Evolutionary conservation across 2,888 invertebrate genomes (phyloP).

Genomic region (Rambutsinella grinnellia): DNA sequence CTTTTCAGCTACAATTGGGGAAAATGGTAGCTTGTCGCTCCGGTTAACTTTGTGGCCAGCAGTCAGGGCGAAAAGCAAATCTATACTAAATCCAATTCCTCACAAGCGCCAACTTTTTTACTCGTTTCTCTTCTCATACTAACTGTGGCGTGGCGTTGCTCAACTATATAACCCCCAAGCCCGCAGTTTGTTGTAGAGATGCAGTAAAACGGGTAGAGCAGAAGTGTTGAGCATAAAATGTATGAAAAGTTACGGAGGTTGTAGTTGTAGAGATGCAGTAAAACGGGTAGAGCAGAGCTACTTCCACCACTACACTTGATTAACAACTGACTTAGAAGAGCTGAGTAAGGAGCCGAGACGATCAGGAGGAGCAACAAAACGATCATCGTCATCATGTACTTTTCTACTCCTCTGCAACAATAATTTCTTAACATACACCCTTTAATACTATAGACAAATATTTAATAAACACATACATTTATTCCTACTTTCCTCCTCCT

Average conservation of each 20-base stretch:
- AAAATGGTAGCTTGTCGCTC: no score
- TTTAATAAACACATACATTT: conserved; percentile 47
- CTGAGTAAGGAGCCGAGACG: conserved; percentile 5
- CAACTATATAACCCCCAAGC: no score
- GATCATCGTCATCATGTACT: background rate
- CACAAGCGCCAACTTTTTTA: background rate
- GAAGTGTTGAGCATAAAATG: no score
- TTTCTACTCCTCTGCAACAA: background rate
- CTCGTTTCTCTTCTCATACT: background rate
- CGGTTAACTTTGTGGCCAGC: background rate
- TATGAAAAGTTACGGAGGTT: no score
- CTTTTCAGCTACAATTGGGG: no score
- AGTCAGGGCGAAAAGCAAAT: conserved; percentile 41
- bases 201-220: no score
- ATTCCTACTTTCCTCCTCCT: conserved; percentile 11
- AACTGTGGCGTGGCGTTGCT: no score
- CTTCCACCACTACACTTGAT: conserved; percentile 44
- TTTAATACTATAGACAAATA: conserved; percentile 38
- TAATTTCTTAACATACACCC: background rate
- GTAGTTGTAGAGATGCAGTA: background rate
- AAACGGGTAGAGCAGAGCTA: conserved; percentile 10
- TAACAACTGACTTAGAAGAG: conserved; percentile 28
- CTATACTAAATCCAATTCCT: conserved; percentile 16
- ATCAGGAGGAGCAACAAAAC: background rate
- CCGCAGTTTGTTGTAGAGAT: no score